Evolutionary conservation across 2,888 invertebrate genomes (phyloP), one percentile per base, ranked within the genome.

Genomic region (Eupelmus urozonus): DNA sequence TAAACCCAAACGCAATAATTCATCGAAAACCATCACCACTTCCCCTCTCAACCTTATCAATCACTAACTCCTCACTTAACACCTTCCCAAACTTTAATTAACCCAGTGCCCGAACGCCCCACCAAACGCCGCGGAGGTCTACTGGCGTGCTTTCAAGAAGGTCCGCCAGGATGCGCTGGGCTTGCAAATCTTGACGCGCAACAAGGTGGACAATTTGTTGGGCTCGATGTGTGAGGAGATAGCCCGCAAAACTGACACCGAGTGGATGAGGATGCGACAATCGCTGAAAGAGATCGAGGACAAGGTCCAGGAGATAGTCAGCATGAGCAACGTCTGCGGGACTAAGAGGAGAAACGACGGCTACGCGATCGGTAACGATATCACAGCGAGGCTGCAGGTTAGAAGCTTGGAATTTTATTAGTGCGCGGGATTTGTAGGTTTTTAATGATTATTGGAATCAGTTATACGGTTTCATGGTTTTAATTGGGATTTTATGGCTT

Each of bases 321-420:
- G 3, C 0, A 53, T 78, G 40, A 78, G 29, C 16, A 1, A 45
- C 7, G 55, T 51, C 0, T 73, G 73, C 60, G 78, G 73, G 0
- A 2, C 20, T 2, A 23, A 13, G 40, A 69, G 62, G 40, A 63
- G 63, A 23, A n/a, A 45, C 49, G 45, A 73, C 23, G 7, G 27
- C 11, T 73, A 53, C 42, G 51, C 34, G 0, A 40, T 71, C 11
- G 27, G 25, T n/a, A 51, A 66, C 40, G 57, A 29, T 27, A 53
- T 71, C 16, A 0, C n/a, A 5, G 51, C 45, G 7, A 18, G 66
- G 1, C n/a, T 77, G 1, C 45, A 71, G 71, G 76, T 77, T n/a
- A n/a, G n/a, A n/a, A n/a, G n/a, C n/a, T n/a, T n/a, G n/a, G n/a
- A n/a, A n/a, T n/a, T n/a, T n/a, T n/a, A n/a, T n/a, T n/a, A n/a